A percentile compares a stretch with the other conserved stretches of the same genome.
Conservation (phyloP, 2,888 invertebrate genomes). For the Pristionchus japonicus region DNA sequence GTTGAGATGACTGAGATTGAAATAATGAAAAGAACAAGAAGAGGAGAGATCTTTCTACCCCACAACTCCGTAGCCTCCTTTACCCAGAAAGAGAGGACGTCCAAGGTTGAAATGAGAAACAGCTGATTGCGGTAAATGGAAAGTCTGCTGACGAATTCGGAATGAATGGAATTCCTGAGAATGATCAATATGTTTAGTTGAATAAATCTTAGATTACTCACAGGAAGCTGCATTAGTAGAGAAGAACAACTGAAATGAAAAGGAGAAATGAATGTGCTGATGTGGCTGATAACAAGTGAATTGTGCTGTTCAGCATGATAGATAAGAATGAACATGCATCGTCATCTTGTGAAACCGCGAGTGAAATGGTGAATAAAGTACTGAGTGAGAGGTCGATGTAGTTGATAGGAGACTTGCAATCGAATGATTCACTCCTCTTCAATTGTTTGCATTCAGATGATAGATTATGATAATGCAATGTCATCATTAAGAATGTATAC, state of each 20-base stretch:
- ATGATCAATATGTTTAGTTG: no score
- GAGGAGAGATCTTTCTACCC: no score
- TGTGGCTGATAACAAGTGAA: neutral
- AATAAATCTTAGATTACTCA: neutral
- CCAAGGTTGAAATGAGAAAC: neutral
- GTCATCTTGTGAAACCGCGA: neutral
- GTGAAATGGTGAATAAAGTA: neutral
- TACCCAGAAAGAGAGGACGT: neutral
- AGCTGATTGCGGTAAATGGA: neutral
- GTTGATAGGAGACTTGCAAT: neutral
- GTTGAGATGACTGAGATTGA: neutral
- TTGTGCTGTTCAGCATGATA: no score
- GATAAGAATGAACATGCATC: no score
- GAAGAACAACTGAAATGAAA: neutral
- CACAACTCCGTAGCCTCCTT: constrained; percentile 12
- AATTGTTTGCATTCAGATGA: neutral
- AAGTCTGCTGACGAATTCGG: neutral
- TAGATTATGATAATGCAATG: neutral
- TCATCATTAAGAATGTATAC: no score
- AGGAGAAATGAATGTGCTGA: neutral
- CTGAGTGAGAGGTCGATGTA: neutral
- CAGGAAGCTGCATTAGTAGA: neutral
- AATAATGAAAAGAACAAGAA: neutral
- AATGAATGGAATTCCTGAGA: neutral
- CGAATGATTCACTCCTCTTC: neutral